Conservation (phyloP, 2,888 invertebrate genomes). For the Cylloceria caligata region DNA sequence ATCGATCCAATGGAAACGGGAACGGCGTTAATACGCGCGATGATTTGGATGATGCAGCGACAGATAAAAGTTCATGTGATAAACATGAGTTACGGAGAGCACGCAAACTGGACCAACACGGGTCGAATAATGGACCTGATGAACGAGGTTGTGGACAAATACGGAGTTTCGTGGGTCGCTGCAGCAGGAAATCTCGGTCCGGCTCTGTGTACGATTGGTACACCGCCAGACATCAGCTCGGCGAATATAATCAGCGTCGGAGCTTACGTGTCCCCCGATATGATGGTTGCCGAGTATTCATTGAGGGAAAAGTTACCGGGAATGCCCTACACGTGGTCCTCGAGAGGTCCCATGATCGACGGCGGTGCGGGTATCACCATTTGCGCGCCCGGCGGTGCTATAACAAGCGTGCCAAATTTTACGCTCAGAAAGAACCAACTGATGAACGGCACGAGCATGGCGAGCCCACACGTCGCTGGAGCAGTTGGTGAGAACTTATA, state of each 20-base stretch:
- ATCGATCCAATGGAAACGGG: conserved; percentile 99
- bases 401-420: conserved; percentile 95
- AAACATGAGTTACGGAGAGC: conserved; percentile 99
- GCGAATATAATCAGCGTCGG: conserved; percentile 96
- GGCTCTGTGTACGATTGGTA: conserved; percentile 96
- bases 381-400: conserved; percentile 97
- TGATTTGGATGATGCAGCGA: conserved; percentile 92
- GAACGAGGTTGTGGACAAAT: conserved; percentile 95
- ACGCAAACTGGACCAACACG: conserved; percentile 94
- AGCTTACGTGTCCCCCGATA: conserved; percentile 98
- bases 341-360: conserved; percentile 94
- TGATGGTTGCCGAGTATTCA: conserved; percentile 98
- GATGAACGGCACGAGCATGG: conserved; percentile 99
- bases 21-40: conserved; percentile 95
- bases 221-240: conserved; percentile 93
- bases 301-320: conserved; percentile 93
- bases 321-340: conserved; percentile 96
- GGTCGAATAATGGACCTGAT: conserved; percentile 95
- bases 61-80: conserved; percentile 93
- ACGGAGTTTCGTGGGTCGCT: conserved; percentile 96
- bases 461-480: conserved; percentile 98
- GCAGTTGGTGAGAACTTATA: conserved; percentile 88
- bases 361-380: conserved; percentile 95
- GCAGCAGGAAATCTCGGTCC: conserved; percentile 98
- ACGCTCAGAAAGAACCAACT: conserved; percentile 94